Percentiles rank a stretch among this genome's conserved stretches.
Evolutionary conservation across 2,797 vertebrate genomes (phyloP).

Genomic region (Danionella dracula): DNA sequence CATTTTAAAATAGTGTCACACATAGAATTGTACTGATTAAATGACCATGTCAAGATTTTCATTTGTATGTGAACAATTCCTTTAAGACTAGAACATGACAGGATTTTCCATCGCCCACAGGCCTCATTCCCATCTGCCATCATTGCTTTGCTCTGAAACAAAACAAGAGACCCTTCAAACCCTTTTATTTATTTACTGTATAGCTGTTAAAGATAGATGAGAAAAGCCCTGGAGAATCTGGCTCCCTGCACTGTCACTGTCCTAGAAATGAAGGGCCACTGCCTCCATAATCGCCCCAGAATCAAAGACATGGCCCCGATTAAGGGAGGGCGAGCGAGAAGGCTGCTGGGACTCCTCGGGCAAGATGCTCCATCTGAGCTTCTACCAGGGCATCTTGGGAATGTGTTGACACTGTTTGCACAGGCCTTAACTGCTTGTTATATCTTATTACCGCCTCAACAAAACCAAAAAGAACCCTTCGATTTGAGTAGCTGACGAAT

Average conservation of each 20-base stretch:
- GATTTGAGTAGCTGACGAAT: not conserved
- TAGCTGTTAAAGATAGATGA: constrained; percentile 49
- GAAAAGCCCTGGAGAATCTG: constrained; percentile 24
- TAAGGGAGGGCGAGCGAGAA: constrained; percentile 20
- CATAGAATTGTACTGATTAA: too few species aligned
- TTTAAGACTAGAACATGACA: constrained; percentile 1
- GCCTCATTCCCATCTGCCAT: constrained; percentile 39
- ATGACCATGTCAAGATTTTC: too few species aligned
- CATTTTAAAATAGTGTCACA: too few species aligned
- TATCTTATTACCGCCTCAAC: not conserved
- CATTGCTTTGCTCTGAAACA: constrained; percentile 24
- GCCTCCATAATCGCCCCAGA: constrained; percentile 21
- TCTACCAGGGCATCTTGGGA: not conserved
- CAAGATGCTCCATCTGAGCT: constrained; percentile 2
- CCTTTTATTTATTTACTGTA: constrained; percentile 46
- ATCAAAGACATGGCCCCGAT: constrained; percentile 17
- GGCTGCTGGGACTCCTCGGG: constrained; percentile 11
- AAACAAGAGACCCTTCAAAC: constrained; percentile 36
- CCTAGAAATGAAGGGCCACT: constrained; percentile 41
- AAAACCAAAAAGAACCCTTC: not conserved
- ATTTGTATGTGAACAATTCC: too few species aligned
- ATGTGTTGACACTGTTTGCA: not conserved
- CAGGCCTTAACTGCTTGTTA: not conserved
- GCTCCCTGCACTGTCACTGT: constrained; percentile 27
- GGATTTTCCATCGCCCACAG: constrained; percentile 28